Base-by-base conservation (phyloP, 2,888 invertebrate species). In the Artemia sp. region DNA sequence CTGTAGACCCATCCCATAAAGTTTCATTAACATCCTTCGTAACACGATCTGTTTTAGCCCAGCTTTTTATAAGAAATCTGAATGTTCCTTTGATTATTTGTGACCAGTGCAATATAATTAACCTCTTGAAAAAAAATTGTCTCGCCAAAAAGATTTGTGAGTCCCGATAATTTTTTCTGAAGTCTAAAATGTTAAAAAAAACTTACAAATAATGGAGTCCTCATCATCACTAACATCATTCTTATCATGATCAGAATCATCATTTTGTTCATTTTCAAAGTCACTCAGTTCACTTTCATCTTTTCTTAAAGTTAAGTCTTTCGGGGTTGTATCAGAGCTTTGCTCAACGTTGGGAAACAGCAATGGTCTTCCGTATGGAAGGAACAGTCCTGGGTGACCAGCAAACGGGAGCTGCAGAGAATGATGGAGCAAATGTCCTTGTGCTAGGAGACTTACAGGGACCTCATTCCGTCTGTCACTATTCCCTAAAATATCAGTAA, bases 141-240 rank as follows among this genome's bases (percentile, higher is more conserved):
- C 38, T 38, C 38, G 38, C 38, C 38, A 38, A 38, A 38, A 38
- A 38, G 38, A 38, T 38, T 2, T 38, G 38, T 38, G 5, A 2
- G 38, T 38, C 5, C 38, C 38, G 38, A 38, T 38, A 38, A 38
- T 0, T 38, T 38, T 5, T 38, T 38, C 6, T 38, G 2, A 38
- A 38, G 38, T 38, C 38, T 38, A 58, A 19, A 58, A 24, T 19
- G 10, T 58, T 58, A 1, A 58, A 8, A 19, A 69, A 50, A 66
- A 71, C 71, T 71, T 71, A 71, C 71, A 71, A 19, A 67, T 71
- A 67, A 67, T 53, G 6, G 71, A 71, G 4, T 68, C 70, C 12
- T 69, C 69, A 69, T 71, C 71, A 67, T 67, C 67, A 24, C 66
- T 67, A 19, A 50, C 67, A 51, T 67, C 14, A 66, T 67, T 70